Percentiles rank a stretch among this genome's conserved stretches.
These are phyloP conservation scores for Margaritifera margaritifera DNA, from an alignment of 2,888 invertebrate species.

Conservation along the genomic window DNA sequence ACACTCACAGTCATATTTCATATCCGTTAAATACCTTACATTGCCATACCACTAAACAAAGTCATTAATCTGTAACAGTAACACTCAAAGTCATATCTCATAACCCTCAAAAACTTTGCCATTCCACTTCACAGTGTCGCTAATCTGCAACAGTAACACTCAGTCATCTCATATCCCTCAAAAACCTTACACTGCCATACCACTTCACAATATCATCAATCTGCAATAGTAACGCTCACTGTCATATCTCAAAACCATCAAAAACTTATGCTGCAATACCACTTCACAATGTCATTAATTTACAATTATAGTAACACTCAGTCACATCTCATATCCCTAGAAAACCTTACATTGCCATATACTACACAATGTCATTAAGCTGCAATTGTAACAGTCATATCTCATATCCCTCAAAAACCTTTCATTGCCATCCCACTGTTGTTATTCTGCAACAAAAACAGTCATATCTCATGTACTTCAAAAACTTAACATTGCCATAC, in stretches of 20 bases:
- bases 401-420: conserved; percentile 71
- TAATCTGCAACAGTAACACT: conserved; percentile 16
- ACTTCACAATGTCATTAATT: conserved; percentile 65
- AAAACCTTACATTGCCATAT: conserved; percentile 29
- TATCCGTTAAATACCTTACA: conserved; percentile 71
- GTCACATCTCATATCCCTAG: background rate
- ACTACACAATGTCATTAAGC: background rate
- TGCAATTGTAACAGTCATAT: conserved; percentile 54
- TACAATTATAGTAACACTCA: conserved; percentile 25
- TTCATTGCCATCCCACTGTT: conserved; percentile 70
- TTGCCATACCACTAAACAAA: conserved; percentile 66
- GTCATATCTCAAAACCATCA: no score
- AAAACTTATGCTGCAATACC: conserved; percentile 71
- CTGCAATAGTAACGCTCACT: conserved; percentile 32
- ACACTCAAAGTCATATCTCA: background rate
- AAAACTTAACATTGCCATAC: conserved; percentile 29
- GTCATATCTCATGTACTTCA: background rate
- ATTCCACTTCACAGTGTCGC: background rate
- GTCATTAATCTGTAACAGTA: conserved; percentile 60
- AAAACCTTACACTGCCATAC: conserved; percentile 71
- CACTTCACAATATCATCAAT: conserved; percentile 64
- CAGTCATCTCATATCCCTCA: conserved; percentile 70
- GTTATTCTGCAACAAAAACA: conserved; percentile 53
- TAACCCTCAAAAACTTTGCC: conserved; percentile 30
- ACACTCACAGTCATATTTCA: conserved; percentile 66